Evolutionary conservation across 2,888 invertebrate genomes (phyloP).

Genomic region (Byasa hedistus): DNA sequence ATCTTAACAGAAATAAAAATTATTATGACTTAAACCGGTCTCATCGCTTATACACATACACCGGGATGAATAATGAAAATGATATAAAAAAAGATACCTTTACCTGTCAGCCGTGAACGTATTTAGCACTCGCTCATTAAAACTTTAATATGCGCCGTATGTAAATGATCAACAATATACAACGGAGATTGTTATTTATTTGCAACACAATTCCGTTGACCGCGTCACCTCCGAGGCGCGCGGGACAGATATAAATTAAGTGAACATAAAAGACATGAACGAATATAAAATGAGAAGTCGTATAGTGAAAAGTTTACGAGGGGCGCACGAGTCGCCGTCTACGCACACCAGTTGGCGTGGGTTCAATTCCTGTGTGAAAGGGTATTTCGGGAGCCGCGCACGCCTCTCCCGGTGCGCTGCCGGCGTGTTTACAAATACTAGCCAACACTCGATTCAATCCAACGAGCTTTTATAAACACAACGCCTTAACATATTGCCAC

Average conservation of each 20-base stretch:
- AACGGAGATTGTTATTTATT: slow-evolving; percentile 39
- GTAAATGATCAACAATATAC: slow-evolving; percentile 38
- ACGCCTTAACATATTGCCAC: slow-evolving; percentile 61
- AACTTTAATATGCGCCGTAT: slow-evolving; percentile 34
- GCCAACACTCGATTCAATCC: slow-evolving; percentile 71
- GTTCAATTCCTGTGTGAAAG: slow-evolving; percentile 75
- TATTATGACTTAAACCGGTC: slow-evolving; percentile 28
- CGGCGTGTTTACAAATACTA: slow-evolving; percentile 77
- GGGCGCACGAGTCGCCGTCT: slow-evolving; percentile 66
- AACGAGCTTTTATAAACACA: slow-evolving; percentile 71
- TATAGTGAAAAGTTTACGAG: slow-evolving; percentile 74
- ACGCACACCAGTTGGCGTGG: slow-evolving; percentile 75
- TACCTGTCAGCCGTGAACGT: slow-evolving; percentile 8
- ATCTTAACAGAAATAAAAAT: slow-evolving; percentile 34
- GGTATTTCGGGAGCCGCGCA: slow-evolving; percentile 74
- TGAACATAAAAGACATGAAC: slow-evolving; percentile 63
- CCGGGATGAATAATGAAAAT: slow-evolving; percentile 5
- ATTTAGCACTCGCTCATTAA: slow-evolving; percentile 25
- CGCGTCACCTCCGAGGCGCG: slow-evolving; percentile 38
- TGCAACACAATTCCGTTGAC: slow-evolving; percentile 42
- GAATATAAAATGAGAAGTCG: slow-evolving; percentile 68
- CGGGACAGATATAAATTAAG: slow-evolving; percentile 53
- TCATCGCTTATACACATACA: slow-evolving; percentile 14
- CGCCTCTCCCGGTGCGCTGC: slow-evolving; percentile 47
- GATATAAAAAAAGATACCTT: slow-evolving; percentile 10